Base-by-base conservation (phyloP, 2,113 vertebrate species). In the Alaudala cheleensis region DNA sequence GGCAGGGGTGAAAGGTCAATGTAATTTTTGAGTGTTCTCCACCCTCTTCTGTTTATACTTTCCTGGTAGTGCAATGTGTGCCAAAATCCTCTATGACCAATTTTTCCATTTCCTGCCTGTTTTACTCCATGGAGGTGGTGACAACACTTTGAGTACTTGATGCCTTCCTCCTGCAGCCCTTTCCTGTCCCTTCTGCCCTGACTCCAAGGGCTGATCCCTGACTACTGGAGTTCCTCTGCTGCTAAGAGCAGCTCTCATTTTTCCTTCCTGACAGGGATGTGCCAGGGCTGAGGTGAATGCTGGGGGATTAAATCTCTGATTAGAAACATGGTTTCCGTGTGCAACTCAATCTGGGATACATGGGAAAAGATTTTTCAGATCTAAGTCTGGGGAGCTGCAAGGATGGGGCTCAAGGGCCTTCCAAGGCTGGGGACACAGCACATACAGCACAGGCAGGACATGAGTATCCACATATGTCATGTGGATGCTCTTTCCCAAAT, bases 131-230 rank as follows among this genome's bases (percentile, higher is more conserved):
- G 37, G n/a, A 71, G 12, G 17, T 28, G 34, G 33, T 26, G 24
- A 9, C 25, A 66, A 45, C 6, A 42, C 37, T 60, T 17, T 49
- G 33, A 25, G 11, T 39, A 10, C 10, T 20, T 42, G 31, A 12
- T 15, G 37, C 13, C 13, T 5, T 44, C 20, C 10, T 57, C 49
- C 40, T 67, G 23, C 47, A 91, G 15, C 19, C 18, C 14, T n/a
- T 49, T 82, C 34, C 33, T 0, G 0, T 9, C 8, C 5, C 15
- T 16, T 13, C 29, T 2, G 2, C 49, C 24, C 50, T 53, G 29
- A 18, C 5, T 6, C 21, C 1, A 1, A 37, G 25, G 53, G 9
- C 15, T 5, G 1, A 31, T 33, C 22, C 45, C 37, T 31, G 29
- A 9, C 21, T 72, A 4, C 6, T n/a, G 19, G 15, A 44, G 37